Conservation (phyloP, 1,140 invertebrate genomes). For the Mactra quadrangularis region DNA sequence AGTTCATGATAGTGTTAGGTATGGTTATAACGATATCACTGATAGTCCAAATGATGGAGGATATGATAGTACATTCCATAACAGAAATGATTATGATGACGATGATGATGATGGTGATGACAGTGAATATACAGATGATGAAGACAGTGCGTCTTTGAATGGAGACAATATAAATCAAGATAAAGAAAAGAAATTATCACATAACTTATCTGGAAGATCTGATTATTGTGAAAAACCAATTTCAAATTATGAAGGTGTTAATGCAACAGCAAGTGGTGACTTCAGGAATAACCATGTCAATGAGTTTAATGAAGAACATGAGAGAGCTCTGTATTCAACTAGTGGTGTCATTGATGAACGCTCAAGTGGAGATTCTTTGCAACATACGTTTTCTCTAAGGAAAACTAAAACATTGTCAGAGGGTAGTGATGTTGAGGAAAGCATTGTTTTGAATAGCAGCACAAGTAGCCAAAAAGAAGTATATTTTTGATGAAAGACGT, state of each 20-base stretch:
- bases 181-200: too few species aligned
- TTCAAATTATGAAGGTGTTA: neutral
- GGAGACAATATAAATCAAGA: too few species aligned
- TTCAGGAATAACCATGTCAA: too few species aligned
- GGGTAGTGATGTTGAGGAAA: neutral
- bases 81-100: neutral
- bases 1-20: neutral
- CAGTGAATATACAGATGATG: neutral
- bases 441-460: neutral
- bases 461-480: conserved; percentile 1
- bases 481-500: conserved; percentile 5
- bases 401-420: too few species aligned
- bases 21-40: neutral
- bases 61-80: neutral
- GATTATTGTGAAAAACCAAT: neutral
- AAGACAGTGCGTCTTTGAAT: too few species aligned
- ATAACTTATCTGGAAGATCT: too few species aligned
- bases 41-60: neutral
- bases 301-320: too few species aligned
- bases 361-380: too few species aligned
- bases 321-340: too few species aligned
- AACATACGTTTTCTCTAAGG: too few species aligned
- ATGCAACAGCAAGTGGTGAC: conserved; percentile 12
- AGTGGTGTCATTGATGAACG: too few species aligned
- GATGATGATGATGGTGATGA: conserved; percentile 1